Percentiles rank a stretch among this genome's conserved stretches.
These are phyloP conservation scores for Lasioglossum oenotherae DNA, from an alignment of 2,888 invertebrate species.

Conservation along the genomic window DNA sequence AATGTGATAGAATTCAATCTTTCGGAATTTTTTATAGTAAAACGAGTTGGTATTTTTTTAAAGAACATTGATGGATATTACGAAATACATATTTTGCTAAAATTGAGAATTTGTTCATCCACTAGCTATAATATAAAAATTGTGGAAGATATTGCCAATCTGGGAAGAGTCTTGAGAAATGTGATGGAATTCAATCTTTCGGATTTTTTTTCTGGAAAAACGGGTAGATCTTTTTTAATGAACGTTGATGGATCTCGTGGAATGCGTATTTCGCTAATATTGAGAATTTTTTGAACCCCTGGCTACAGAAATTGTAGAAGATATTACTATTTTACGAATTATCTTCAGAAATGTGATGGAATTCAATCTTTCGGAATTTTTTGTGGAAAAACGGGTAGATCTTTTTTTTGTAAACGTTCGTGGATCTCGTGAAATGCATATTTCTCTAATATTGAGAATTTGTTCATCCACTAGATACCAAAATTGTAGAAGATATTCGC, in stretches of 20 bases:
- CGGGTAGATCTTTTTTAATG: not conserved
- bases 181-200: not conserved
- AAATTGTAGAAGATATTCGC: no score
- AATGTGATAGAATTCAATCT: not conserved
- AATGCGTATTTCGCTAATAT: not conserved
- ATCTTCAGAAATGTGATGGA: no score
- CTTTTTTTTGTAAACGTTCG: not conserved
- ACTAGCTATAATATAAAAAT: not conserved
- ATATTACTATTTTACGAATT: accelerated
- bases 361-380: not conserved
- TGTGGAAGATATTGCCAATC: not conserved
- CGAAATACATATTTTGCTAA: no score
- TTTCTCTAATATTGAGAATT: not conserved
- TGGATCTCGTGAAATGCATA: not conserved
- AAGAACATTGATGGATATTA: no score
- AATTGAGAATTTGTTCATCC: not conserved
- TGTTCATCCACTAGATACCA: no score
- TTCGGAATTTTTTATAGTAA: not conserved
- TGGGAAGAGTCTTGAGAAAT: not conserved
- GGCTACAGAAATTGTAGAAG: not conserved
- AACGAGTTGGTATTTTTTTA: no score
- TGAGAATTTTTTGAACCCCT: not conserved
- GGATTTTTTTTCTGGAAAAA: not conserved
- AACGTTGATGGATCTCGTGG: accelerated
- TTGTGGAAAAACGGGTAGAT: accelerated